These are phyloP conservation scores for Pseudolycoriella hygida DNA, from an alignment of 2,888 invertebrate genomes.

Conservation along the genomic window DNA sequence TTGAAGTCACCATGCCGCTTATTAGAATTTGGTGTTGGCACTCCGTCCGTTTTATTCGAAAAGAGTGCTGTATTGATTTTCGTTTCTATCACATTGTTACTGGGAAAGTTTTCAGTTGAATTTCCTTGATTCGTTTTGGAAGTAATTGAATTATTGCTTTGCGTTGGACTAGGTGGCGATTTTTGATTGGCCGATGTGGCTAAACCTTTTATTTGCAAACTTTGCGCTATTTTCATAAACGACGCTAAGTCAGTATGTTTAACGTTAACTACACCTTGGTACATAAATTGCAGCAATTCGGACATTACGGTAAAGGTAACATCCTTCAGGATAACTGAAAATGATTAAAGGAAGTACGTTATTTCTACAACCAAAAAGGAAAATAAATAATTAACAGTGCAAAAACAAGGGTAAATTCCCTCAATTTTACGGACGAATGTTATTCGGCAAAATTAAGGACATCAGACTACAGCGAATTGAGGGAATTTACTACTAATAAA, in stretches of 20 bases:
- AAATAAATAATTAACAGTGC: too few species aligned
- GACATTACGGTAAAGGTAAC: slow-evolving; percentile 36
- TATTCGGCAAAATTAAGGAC: too few species aligned
- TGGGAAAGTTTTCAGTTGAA: slow-evolving; percentile 6
- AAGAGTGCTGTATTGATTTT: slow-evolving; percentile 9
- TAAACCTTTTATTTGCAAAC: slow-evolving; percentile 30
- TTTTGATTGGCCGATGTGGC: slow-evolving; percentile 23
- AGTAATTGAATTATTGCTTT: slow-evolving; percentile 6
- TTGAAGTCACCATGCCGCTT: slow-evolving; percentile 14
- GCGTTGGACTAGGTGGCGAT: slow-evolving; percentile 15
- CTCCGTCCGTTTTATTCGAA: slow-evolving; percentile 8
- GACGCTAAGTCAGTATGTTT: slow-evolving; percentile 30
- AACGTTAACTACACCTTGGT: slow-evolving; percentile 38
- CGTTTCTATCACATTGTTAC: slow-evolving; percentile 9
- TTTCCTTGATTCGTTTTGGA: not conserved
- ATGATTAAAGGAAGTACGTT: slow-evolving; percentile 4
- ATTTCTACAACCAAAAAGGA: too few species aligned
- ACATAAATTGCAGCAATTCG: slow-evolving; percentile 39
- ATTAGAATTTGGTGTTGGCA: slow-evolving; percentile 6
- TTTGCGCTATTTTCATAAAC: slow-evolving; percentile 31
- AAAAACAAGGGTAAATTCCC: too few species aligned
- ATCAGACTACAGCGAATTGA: too few species aligned
- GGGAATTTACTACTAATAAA: too few species aligned
- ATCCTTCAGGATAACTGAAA: slow-evolving; percentile 35
- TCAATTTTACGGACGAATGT: too few species aligned